These are phyloP conservation scores for Pogona vitticeps DNA, from an alignment of 2,113 vertebrate species.

Conservation along the genomic window DNA sequence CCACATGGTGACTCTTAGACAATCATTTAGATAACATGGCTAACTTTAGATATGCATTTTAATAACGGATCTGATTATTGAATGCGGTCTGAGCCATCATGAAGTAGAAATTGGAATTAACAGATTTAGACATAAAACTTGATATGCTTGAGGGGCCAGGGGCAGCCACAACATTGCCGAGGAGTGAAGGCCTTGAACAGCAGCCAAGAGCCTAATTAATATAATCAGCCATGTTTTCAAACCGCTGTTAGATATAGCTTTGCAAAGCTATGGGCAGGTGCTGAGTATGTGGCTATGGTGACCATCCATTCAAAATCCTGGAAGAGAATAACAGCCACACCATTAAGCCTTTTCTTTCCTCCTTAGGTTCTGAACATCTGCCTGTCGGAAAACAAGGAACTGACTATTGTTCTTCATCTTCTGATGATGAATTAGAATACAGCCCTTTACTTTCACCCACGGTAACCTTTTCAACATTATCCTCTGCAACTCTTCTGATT, in stretches of 20 bases:
- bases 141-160: not conserved
- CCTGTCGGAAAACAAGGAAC: slow-evolving; percentile 41
- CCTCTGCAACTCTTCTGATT: not conserved
- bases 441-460: slow-evolving; percentile 60
- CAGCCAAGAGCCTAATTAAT: slow-evolving; percentile 72
- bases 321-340: slow-evolving; percentile 27
- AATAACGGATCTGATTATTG: slow-evolving; percentile 68
- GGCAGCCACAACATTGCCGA: slow-evolving; percentile 32
- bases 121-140: slow-evolving; percentile 61
- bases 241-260: slow-evolving; percentile 65
- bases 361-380: slow-evolving; percentile 62
- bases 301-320: not conserved
- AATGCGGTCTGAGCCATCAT: slow-evolving; percentile 56
- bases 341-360: slow-evolving; percentile 51
- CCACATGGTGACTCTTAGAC: slow-evolving; percentile 71
- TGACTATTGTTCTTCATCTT: slow-evolving; percentile 65
- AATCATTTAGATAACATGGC: slow-evolving; percentile 78
- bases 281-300: slow-evolving; percentile 8
- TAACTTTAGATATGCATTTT: slow-evolving; percentile 77
- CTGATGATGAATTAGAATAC: slow-evolving; percentile 79
- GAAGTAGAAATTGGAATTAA: slow-evolving; percentile 69
- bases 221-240: slow-evolving; percentile 55
- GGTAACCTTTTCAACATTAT: slow-evolving; percentile 73
- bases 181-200: slow-evolving; percentile 62
- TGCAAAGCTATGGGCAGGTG: slow-evolving; percentile 68